These are phyloP conservation scores for Orthosia cruda DNA, from an alignment of 2,888 invertebrate genomes.

Conservation along the genomic window DNA sequence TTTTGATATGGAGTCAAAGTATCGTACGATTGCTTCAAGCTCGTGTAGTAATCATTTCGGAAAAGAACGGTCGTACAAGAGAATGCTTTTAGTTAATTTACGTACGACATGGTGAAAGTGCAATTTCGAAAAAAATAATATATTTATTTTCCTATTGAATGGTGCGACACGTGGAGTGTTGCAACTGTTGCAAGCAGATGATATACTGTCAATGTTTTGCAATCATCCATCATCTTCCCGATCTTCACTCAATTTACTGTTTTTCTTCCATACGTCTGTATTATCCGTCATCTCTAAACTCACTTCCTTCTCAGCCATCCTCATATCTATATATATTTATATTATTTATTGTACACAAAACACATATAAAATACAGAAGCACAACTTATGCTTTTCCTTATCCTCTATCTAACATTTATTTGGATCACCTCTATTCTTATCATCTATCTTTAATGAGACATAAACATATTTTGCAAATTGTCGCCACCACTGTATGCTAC, in stretches of 20 bases:
- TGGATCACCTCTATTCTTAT: too few species aligned
- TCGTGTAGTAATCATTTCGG: neutral
- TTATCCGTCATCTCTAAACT: neutral
- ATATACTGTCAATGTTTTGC: neutral
- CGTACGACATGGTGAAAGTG: slow-evolving; percentile 5
- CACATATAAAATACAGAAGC: too few species aligned
- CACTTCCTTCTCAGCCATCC: neutral
- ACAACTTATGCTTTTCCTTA: too few species aligned
- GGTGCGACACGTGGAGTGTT: too few species aligned
- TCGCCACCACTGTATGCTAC: neutral
- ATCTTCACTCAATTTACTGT: neutral
- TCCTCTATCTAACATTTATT: too few species aligned
- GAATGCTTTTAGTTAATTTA: slow-evolving; percentile 16
- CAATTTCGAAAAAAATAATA: neutral
- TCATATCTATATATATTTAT: neutral
- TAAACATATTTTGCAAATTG: neutral
- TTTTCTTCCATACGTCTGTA: neutral
- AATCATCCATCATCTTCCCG: too few species aligned
- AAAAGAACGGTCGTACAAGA: neutral
- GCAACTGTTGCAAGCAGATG: neutral
- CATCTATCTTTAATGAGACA: too few species aligned
- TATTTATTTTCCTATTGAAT: neutral
- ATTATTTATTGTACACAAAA: too few species aligned
- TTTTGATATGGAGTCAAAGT: neutral
- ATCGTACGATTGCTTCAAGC: neutral